Conservation (phyloP, 37 sponge, comb jelly and placozoan species). For the Dysidea cf. avara region DNA sequence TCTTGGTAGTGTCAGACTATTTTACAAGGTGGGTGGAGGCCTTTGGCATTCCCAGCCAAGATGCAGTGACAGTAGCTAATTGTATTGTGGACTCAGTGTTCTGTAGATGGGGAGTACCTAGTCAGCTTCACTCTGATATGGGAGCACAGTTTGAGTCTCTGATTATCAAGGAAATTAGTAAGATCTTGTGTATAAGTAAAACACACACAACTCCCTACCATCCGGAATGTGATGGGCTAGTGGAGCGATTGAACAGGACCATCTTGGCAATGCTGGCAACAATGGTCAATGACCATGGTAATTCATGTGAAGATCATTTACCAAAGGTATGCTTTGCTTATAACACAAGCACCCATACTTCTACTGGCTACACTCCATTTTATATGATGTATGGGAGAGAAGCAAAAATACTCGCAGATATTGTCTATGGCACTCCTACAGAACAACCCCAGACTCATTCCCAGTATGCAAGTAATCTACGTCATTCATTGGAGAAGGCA, state of each 20-base stretch:
- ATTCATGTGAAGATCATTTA: constrained; percentile 17
- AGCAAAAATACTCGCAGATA: constrained; percentile 23
- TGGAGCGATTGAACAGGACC: constrained; percentile 28
- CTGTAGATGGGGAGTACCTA: constrained; percentile 11
- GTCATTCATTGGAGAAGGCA: constrained; percentile 7
- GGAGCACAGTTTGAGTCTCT: constrained; percentile 27
- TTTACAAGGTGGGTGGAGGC: constrained; percentile 48
- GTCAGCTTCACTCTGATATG: constrained; percentile 24
- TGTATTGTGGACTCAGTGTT: not conserved
- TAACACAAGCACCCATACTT: constrained; percentile 24
- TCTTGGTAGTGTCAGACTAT: constrained; percentile 35
- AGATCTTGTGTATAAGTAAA: constrained; percentile 28
- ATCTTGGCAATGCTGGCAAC: constrained; percentile 18
- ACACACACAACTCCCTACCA: constrained; percentile 39
- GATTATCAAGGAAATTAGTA: constrained; percentile 10
- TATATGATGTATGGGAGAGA: constrained; percentile 46
- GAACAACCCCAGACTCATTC: not conserved
- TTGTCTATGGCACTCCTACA: constrained; percentile 13
- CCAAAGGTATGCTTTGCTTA: constrained; percentile 22
- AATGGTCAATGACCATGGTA: constrained; percentile 1
- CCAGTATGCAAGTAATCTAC: constrained; percentile 20
- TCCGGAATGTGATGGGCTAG: constrained; percentile 34
- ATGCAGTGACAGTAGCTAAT: constrained; percentile 18
- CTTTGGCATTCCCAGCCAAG: constrained; percentile 2
- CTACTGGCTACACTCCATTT: constrained; percentile 36